phyloP scores from a whole-genome alignment of 2,888 invertebrate species.

The Xanthostigma xanthostigma region DNA sequence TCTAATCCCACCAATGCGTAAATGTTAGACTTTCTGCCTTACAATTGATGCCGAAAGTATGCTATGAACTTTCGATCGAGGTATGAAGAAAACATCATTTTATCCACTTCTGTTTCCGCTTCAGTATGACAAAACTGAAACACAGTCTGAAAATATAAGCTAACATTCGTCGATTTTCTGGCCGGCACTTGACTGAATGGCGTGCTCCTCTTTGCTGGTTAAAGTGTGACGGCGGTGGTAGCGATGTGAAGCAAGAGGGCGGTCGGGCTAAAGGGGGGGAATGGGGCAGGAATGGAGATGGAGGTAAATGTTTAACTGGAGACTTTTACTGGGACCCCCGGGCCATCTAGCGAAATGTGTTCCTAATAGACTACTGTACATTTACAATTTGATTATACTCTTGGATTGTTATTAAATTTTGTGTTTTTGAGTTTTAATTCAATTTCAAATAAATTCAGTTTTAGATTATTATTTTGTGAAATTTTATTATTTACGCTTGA shows the following conservation, averaged over 20 bases:
- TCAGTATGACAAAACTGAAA: too few relatives aligned
- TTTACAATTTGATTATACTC: constrained; percentile 1
- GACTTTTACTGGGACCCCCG: neutral
- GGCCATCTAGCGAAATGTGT: neutral
- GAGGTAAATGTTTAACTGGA: neutral
- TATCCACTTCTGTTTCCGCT: too few relatives aligned
- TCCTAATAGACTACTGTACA: constrained; percentile 2
- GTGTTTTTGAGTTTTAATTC: constrained; percentile 3
- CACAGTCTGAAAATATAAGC: too few relatives aligned
- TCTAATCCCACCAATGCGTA: too few relatives aligned
- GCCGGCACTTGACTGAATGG: neutral
- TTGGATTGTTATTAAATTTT: neutral
- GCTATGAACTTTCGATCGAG: too few relatives aligned
- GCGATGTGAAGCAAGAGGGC: too few relatives aligned
- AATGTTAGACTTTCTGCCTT: too few relatives aligned
- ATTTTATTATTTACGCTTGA: constrained; percentile 3
- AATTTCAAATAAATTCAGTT: constrained; percentile 5
- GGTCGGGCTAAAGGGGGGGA: too few relatives aligned
- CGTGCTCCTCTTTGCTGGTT: too few relatives aligned
- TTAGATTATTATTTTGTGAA: constrained; percentile 5
- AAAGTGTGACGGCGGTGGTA: too few relatives aligned
- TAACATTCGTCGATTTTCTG: neutral
- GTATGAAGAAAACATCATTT: too few relatives aligned
- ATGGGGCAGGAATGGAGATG: constrained; percentile 1
- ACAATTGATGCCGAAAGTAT: too few relatives aligned